Base-by-base conservation (phyloP, 1,140 invertebrate genomes). In the Aricia agestis region DNA sequence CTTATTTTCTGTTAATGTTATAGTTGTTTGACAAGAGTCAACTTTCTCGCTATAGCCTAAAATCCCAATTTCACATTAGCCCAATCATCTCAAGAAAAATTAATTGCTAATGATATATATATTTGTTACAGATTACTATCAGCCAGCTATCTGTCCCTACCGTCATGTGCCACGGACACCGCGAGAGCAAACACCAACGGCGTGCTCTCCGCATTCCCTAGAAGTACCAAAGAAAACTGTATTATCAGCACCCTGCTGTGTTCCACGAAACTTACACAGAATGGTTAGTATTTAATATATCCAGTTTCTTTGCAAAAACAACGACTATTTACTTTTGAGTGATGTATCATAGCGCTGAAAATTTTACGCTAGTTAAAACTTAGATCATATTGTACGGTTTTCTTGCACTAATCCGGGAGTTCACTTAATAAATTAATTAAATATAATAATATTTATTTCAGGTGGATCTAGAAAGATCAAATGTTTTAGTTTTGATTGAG, bases 211-310 rank as follows among this genome's bases (percentile, higher is more conserved):
- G 86, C 94, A 31, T 98, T 97, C 82, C 94, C 94, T 58, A 93
- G 96, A 76, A 98, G 96, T 74, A 93, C 95, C 15, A 98, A 97
- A 85, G 98, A 99, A 90, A 93, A 94, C 5, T 95, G 98, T n/a
- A 94, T 94, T 25, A 93, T 99, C 1, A 94, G 94, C 72, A 98
- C 98, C 0, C 83, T 97, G 10, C 92, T 99, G 0, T 98, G 97
- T 85, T 99, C 98, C 41, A 99, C 98, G 15, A 99, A 99, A 90
- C 92, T 99, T 1, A 99, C 98, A 0, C 98, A 99, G 86, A 99
- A 99, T 83, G 94, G 96, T 96, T 89, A 87, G 86, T 72, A 58
- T n/a, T 17, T 10, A 57, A 71, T 41, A 69, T 45, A 41, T 68
- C 10, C 31, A 57, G 17, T 58, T 7, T n/a, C 2, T 7, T 58